Base-by-base conservation (phyloP, 1,140 invertebrate genomes). In the Ruditapes philippinarum region DNA sequence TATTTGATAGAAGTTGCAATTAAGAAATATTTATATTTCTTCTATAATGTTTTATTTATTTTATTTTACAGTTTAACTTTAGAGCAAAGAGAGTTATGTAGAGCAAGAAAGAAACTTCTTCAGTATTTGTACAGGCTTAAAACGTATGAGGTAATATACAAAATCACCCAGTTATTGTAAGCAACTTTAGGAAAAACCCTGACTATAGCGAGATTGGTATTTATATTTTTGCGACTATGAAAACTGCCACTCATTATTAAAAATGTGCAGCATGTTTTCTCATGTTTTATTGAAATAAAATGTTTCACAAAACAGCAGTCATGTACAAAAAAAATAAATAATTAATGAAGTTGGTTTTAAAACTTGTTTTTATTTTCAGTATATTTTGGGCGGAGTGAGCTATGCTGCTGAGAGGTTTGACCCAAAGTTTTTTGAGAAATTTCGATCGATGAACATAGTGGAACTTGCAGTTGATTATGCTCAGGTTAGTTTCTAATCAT, bases 121-220 rank as follows among this genome's bases (percentile, higher is more conserved):
- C 95, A 96, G 92, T 97, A 97, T 94, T 94, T 97, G 73, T 97
- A 97, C 95, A 97, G 97, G 91, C 95, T 98, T 28, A 96, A 96
- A 91, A 97, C 97, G 7, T 97, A 97, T 94, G 97, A 97, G 96
- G 96, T 97, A 92, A 95, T n/a, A n/a, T n/a, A n/a, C n/a, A n/a
- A n/a, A n/a, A n/a, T n/a, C n/a, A n/a, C n/a, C n/a, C n/a, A n/a
- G n/a, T n/a, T n/a, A n/a, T n/a, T n/a, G n/a, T n/a, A n/a, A n/a
- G n/a, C n/a, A n/a, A n/a, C n/a, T n/a, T n/a, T n/a, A n/a, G n/a
- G n/a, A n/a, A n/a, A n/a, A n/a, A n/a, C n/a, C n/a, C n/a, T n/a
- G n/a, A n/a, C n/a, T n/a, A n/a, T n/a, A n/a, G n/a, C n/a, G n/a
- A n/a, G n/a, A n/a, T n/a, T n/a, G n/a, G n/a, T n/a, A n/a, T n/a